A percentile compares a stretch with the other conserved stretches of the same genome.
Conservation (phyloP, 2,113 vertebrate species). For the Leptodactylus fuscus region DNA sequence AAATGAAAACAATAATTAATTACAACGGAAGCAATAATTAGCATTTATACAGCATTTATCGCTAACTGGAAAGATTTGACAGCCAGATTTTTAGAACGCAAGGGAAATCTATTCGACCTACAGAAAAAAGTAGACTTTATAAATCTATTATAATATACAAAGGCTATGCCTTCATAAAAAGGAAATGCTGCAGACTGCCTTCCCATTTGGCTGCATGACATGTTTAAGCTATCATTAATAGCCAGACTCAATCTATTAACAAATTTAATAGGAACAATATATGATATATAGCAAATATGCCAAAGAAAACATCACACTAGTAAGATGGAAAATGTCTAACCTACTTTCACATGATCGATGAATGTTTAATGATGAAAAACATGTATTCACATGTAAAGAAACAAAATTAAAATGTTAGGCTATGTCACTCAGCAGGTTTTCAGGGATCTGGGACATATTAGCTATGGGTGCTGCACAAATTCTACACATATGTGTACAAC, state of each 20-base stretch:
- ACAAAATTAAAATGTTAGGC: no score
- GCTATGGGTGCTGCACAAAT: no score
- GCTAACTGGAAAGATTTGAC: not conserved
- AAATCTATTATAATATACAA: not conserved
- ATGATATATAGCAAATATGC: no score
- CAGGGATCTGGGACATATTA: no score
- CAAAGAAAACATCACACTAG: no score
- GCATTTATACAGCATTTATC: not conserved
- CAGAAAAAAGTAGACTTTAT: not conserved
- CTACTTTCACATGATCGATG: no score
- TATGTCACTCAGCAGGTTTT: no score
- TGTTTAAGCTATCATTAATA: not conserved
- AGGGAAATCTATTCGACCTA: not conserved
- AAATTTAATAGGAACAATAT: no score
- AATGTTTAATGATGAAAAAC: no score
- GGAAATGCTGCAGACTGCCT: not conserved
- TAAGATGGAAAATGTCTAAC: no score
- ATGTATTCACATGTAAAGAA: no score
- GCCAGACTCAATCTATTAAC: not conserved
- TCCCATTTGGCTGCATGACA: not conserved
- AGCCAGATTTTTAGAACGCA: not conserved
- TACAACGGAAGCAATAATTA: conserved; percentile 14
- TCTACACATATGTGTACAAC: no score
- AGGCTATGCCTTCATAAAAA: not conserved
- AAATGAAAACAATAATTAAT: conserved; percentile 15